Evolutionary conservation across 53 echinoderm and acorn worm genomes (phyloP).

Genomic region (Temnopleurus reevesii): DNA sequence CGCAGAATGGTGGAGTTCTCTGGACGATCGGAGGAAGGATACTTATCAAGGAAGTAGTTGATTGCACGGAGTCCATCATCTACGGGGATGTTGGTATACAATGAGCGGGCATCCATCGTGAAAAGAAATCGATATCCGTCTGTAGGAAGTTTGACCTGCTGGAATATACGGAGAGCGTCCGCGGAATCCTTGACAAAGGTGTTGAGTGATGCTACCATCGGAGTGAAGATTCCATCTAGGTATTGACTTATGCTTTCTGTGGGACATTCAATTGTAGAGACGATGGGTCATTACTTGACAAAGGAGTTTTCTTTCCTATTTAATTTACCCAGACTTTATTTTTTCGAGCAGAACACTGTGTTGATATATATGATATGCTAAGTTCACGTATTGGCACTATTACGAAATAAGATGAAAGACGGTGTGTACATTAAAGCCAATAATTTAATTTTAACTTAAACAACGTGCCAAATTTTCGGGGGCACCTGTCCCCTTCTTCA

Average conservation of each 20-base stretch:
- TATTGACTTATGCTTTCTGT: constrained; percentile 16
- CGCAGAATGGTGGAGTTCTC: constrained; percentile 11
- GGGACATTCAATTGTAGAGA: too few relatives aligned
- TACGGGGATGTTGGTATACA: constrained; percentile 34
- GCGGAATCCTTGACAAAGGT: constrained; percentile 41
- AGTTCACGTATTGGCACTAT: too few relatives aligned
- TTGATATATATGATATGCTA: too few relatives aligned
- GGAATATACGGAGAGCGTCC: constrained; percentile 2
- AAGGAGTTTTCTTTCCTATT: too few relatives aligned
- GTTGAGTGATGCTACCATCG: neutral
- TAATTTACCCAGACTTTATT: too few relatives aligned
- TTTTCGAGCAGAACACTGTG: too few relatives aligned
- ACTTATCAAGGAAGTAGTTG: neutral
- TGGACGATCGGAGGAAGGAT: neutral
- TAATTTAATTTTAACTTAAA: too few relatives aligned
- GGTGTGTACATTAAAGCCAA: too few relatives aligned
- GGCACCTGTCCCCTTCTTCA: too few relatives aligned
- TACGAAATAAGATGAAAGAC: too few relatives aligned
- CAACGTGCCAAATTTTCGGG: too few relatives aligned
- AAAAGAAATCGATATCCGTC: neutral
- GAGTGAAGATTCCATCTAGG: neutral
- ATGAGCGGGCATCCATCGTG: constrained; percentile 26
- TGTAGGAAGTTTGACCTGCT: neutral
- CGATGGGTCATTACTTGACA: too few relatives aligned
- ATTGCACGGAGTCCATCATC: neutral